A percentile compares a stretch with the other conserved stretches of the same genome.
These are phyloP conservation scores for Macaca mulatta DNA, from an alignment of 2,113 vertebrate species.

Conservation along the genomic window DNA sequence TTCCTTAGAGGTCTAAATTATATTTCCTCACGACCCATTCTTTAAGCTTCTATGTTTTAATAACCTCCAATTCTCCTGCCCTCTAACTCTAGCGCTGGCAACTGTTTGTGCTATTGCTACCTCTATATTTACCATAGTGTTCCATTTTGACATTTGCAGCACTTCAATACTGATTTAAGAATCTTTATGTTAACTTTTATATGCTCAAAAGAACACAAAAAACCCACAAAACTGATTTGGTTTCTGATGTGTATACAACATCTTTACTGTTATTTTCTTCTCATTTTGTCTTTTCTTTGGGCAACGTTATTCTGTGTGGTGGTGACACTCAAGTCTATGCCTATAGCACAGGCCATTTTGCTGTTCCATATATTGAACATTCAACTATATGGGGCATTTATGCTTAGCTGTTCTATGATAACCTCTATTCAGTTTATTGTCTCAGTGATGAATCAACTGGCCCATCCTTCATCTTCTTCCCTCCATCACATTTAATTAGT, in stretches of 20 bases:
- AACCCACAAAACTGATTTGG: not conserved
- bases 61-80: not conserved
- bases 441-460: not conserved
- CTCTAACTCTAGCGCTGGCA: not conserved
- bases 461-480: not conserved
- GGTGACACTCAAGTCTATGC: too few species aligned
- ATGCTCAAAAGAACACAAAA: not conserved
- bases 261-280: not conserved
- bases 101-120: not conserved
- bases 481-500: not conserved
- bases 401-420: not conserved
- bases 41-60: not conserved
- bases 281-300: not conserved
- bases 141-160: not conserved
- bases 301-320: not conserved
- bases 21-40: not conserved
- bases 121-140: too few species aligned
- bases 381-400: not conserved
- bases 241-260: not conserved
- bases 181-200: not conserved
- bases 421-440: not conserved
- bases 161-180: not conserved
- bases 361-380: not conserved
- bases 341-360: not conserved
- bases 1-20: not conserved